A percentile compares a stretch with the other conserved stretches of the same genome.
These are phyloP conservation scores for Calephelis nemesis DNA, from an alignment of 1,140 invertebrate genomes.

Conservation along the genomic window DNA sequence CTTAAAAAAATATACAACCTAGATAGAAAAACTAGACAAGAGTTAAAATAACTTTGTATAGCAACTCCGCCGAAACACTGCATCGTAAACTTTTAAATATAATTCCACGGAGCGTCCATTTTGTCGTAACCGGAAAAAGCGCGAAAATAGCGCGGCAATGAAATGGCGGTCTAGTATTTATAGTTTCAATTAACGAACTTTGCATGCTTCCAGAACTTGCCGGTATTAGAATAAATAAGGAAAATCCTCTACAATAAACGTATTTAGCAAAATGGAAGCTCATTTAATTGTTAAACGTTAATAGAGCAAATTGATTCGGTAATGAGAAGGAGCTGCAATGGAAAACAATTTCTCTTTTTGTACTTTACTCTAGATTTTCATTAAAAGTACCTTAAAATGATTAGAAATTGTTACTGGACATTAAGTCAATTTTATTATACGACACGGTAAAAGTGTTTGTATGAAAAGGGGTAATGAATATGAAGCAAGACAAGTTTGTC, in stretches of 20 bases:
- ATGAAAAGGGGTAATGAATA: too few species aligned
- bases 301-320: slow-evolving; percentile 4
- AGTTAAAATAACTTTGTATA: slow-evolving; percentile 28
- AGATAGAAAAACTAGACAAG: slow-evolving; percentile 19
- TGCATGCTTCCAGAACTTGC: slow-evolving; percentile 49
- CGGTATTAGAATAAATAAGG: slow-evolving; percentile 48
- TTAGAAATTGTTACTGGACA: too few species aligned
- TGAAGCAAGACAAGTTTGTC: too few species aligned
- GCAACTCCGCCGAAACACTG: slow-evolving; percentile 31
- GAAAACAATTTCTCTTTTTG: neutral
- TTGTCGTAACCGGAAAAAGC: slow-evolving; percentile 44
- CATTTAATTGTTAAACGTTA: slow-evolving; percentile 13
- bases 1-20: slow-evolving; percentile 20
- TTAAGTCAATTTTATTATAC: too few species aligned
- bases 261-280: slow-evolving; percentile 8
- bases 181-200: slow-evolving; percentile 68
- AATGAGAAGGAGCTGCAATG: slow-evolving; percentile 5
- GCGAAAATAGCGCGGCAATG: slow-evolving; percentile 50
- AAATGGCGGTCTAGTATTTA: slow-evolving; percentile 63
- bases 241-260: slow-evolving; percentile 34
- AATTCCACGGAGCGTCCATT: slow-evolving; percentile 35
- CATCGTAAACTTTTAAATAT: slow-evolving; percentile 38
- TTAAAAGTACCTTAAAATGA: too few species aligned
- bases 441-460: too few species aligned
- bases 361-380: too few species aligned